Evolutionary conservation across 2,113 vertebrate genomes (phyloP), one percentile per base, ranked within the genome.

Genomic region (Chloroceryle aenea): DNA sequence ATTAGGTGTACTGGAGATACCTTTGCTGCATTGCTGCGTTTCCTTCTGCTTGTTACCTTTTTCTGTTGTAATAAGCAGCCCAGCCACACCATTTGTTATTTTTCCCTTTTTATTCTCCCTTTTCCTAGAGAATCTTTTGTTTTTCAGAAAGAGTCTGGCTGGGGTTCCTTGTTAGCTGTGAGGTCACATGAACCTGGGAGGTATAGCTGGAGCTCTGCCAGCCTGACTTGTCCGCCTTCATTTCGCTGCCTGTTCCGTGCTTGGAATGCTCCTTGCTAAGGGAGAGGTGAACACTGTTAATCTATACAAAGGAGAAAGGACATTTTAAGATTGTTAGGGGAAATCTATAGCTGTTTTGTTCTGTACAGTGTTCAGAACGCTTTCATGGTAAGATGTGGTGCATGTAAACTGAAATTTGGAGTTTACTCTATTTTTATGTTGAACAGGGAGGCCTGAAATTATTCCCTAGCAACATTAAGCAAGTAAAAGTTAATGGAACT

Each of bases 121-220:
- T 53, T 89, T 92, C 63, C 78, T 90, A n/a, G 85, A 87, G 26
- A 90, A 63, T 29, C 30, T 53, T 55, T 52, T 68, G 63, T 36
- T 87, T 87, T 84, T 90, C 47, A 67, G 68, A 48, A 66, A 16
- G 45, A 36, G 23, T 90, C 91, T 91, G 59, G n/a, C 77, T 53
- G 38, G 40, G 13, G 8, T 38, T 92, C 66, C 50, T 29, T 61
- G 21, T 79, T 50, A 69, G 48, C 61, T 85, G 23, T 32, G 80
- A 78, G 76, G 50, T 89, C 27, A 4, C 20, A 18, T 47, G 36
- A 72, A 67, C 26, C 27, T 55, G 22, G 22, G 62, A 91, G 55
- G 32, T 82, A 6, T 9, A 78, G 25, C 66, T 74, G 90, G 52
- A 79, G n/a, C 21, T 62, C 50, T 85, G 71, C 67, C 76, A 73